Conservation (phyloP, 2,888 invertebrate genomes). For the Ellobium chinense region DNA sequence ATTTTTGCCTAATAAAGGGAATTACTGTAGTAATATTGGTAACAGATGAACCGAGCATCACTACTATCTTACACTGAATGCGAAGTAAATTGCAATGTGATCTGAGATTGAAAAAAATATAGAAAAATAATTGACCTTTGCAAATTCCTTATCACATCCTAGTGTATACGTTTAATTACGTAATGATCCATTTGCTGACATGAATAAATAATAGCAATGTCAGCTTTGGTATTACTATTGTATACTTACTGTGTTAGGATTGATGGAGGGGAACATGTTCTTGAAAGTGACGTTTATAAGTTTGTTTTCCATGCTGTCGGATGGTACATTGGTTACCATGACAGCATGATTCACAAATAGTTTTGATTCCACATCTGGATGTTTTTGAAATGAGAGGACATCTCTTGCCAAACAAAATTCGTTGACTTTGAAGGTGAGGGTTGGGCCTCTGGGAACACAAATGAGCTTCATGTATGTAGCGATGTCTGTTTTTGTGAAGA, state of each 20-base stretch:
- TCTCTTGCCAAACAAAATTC: slow-evolving; percentile 91
- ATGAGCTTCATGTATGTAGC: slow-evolving; percentile 88
- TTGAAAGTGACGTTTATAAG: slow-evolving; percentile 97
- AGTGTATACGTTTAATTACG: no score
- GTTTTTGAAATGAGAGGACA: slow-evolving; percentile 90
- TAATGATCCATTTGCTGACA: no score
- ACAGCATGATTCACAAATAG: slow-evolving; percentile 94
- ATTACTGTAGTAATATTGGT: no score
- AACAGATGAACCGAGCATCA: no score
- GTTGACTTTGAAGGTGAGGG: slow-evolving; percentile 89
- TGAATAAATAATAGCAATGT: no score
- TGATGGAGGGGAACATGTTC: slow-evolving; percentile 98
- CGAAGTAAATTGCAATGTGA: no score
- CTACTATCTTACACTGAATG: no score
- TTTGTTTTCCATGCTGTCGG: slow-evolving; percentile 84
- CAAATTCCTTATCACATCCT: no score
- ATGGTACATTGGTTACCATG: slow-evolving; percentile 87
- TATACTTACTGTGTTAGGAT: slow-evolving; percentile 90
- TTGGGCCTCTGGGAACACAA: slow-evolving; percentile 94
- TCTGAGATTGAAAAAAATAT: no score
- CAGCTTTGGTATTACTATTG: no score
- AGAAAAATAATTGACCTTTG: no score
- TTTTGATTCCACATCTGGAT: slow-evolving; percentile 82
- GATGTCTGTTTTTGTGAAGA: slow-evolving; percentile 91
- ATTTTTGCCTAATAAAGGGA: no score